Evolutionary conservation across 2,113 vertebrate genomes (phyloP).

Genomic region (Lepidothrix coronata): DNA sequence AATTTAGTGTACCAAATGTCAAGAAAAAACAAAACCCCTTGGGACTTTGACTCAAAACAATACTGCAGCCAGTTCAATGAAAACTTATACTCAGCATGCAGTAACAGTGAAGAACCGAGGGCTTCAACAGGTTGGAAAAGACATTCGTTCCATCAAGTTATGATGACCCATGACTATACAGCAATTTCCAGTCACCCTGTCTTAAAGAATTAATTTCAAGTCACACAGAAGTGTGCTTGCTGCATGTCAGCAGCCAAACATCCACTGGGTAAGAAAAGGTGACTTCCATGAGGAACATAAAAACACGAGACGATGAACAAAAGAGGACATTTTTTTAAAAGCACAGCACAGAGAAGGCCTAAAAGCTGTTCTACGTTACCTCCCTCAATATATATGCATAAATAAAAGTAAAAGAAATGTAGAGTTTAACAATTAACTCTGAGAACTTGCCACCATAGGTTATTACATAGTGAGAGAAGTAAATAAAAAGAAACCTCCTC

Average conservation of each 20-base stretch:
- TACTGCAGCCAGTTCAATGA: neutral
- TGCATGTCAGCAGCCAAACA: neutral
- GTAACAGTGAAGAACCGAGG: neutral
- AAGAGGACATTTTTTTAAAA: neutral
- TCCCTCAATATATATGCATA: neutral
- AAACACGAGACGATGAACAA: neutral
- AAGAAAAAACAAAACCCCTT: neutral
- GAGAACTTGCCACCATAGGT: neutral
- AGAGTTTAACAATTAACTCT: neutral
- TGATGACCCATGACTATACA: neutral
- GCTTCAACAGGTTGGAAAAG: neutral
- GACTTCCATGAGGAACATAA: neutral
- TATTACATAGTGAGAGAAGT: neutral
- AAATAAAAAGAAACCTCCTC: constrained; percentile 11
- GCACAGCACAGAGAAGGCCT: neutral
- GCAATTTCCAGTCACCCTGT: neutral
- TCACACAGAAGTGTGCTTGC: neutral
- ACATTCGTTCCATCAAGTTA: neutral
- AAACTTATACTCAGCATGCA: neutral
- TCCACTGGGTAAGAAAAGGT: neutral
- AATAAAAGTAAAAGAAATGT: neutral
- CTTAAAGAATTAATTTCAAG: neutral
- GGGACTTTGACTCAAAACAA: neutral
- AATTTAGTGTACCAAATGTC: neutral
- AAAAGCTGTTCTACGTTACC: neutral